Conservation (phyloP, 2,797 vertebrate genomes). For the Enteromius treurensis region DNA sequence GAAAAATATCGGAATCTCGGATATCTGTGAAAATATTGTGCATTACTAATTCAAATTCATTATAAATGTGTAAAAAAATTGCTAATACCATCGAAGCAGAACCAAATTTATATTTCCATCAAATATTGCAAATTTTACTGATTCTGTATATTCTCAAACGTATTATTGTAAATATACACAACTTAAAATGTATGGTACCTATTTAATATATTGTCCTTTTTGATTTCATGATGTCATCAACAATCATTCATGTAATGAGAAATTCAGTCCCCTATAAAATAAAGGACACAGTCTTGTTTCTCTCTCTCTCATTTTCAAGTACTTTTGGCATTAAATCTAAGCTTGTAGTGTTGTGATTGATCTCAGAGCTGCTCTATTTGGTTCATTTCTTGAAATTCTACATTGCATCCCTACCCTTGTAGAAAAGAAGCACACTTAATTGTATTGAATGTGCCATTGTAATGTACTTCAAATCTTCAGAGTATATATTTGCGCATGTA, state of each 20-base stretch:
- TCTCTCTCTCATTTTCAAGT: not conserved
- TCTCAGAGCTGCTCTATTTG: not conserved
- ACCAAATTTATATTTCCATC: not conserved
- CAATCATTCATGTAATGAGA: not conserved
- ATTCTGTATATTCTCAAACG: not conserved
- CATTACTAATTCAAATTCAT: not conserved
- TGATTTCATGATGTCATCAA: not conserved
- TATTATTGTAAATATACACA: not conserved
- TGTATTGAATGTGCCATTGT: not conserved
- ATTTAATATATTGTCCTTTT: not conserved
- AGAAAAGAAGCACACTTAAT: not conserved
- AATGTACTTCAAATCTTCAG: not conserved
- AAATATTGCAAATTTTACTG: not conserved
- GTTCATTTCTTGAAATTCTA: not conserved
- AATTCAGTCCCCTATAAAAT: not conserved
- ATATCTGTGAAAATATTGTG: no score
- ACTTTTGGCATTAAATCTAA: not conserved
- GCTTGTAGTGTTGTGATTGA: not conserved
- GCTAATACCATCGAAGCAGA: not conserved
- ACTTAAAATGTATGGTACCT: not conserved
- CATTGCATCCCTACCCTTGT: not conserved
- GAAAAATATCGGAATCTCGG: no score
- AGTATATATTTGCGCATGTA: not conserved
- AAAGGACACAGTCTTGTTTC: not conserved
- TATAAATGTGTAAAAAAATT: not conserved